Evolutionary conservation across 2,888 invertebrate species (phyloP).

Genomic region (Scaptomyza caliginosa): DNA sequence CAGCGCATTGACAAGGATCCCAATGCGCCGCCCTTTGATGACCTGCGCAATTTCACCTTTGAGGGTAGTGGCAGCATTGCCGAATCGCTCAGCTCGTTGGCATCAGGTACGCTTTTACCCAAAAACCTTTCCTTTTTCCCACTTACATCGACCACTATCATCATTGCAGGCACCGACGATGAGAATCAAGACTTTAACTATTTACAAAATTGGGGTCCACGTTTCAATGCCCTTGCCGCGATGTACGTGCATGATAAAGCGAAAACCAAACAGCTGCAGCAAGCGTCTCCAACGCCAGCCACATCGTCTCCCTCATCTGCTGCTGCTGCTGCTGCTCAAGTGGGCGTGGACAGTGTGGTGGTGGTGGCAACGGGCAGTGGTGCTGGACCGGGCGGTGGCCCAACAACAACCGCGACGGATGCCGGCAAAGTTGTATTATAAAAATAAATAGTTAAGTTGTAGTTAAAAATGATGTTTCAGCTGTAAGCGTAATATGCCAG

Average conservation of each 20-base stretch:
- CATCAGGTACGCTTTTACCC: constrained; percentile 89
- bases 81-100: constrained; percentile 97
- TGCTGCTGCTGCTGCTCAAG: background rate
- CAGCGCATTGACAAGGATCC: constrained; percentile 97
- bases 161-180: constrained; percentile 92
- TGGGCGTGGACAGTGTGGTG: constrained; percentile 51
- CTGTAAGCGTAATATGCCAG: constrained; percentile 60
- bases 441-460: constrained; percentile 75
- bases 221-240: constrained; percentile 97
- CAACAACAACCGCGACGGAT: constrained; percentile 29
- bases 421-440: constrained; percentile 76
- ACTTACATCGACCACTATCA: background rate
- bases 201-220: constrained; percentile 98
- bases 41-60: constrained; percentile 98
- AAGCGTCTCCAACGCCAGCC: constrained; percentile 19
- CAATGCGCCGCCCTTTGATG: constrained; percentile 98
- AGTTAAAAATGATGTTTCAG: constrained; percentile 76
- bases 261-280: constrained; percentile 64
- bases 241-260: constrained; percentile 89
- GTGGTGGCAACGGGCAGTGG: constrained; percentile 68
- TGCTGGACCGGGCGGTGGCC: constrained; percentile 60
- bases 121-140: background rate
- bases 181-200: constrained; percentile 98
- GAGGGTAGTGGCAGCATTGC: constrained; percentile 99
- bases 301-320: background rate